Base-by-base conservation (phyloP, 1,140 invertebrate species). In the Drosophila burlai region DNA sequence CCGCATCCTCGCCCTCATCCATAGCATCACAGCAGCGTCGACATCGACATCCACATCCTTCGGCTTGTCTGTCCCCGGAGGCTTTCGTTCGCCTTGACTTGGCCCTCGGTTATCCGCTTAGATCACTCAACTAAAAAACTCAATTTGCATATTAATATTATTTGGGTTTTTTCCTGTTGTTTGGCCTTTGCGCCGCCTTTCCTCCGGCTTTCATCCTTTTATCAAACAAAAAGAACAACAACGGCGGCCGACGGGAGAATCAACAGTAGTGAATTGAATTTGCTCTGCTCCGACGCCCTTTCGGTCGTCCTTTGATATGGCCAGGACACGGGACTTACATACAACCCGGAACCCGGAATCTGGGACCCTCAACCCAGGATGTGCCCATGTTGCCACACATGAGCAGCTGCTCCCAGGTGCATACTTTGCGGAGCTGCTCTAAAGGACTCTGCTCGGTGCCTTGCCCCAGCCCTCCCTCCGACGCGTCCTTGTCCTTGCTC, bases 111-210 rank as follows among this genome's bases (percentile, higher is more conserved):
- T 91, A 91, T 91, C 89, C 89, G 89, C 89, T 91, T 91, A 91
- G 89, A 91, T 91, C 89, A 91, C 76, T 91, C 89, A 91, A 91
- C 89, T 89, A 91, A 91, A 91, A 91, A 91, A 91, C 81, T 91
- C 89, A 91, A 91, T 91, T 91, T 91, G 89, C 89, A 91, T 91
- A 89, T 91, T 91, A 91, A 91, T 91, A 89, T 91, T 87, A 91
- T 84, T 89, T 86, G 75, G 86, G 83, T 76, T 76, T 76, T 86
- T 83, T 86, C 58, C 61, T 59, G 50, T 52, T 73, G 59, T 68
- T 63, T 61, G 63, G 68, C 58, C 77, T 71, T 65, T 75, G 58
- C 59, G 60, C 34, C 36, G 58, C 58, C 77, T 71, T 60, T 75
- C 62, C 59, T 75, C 29, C 29, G 63, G 49, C 47, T 49, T 66